A percentile compares a stretch with the other conserved stretches of the same genome.
phyloP scores from a whole-genome alignment of 2,113 vertebrate genomes.

The Solenodon paradoxus region DNA sequence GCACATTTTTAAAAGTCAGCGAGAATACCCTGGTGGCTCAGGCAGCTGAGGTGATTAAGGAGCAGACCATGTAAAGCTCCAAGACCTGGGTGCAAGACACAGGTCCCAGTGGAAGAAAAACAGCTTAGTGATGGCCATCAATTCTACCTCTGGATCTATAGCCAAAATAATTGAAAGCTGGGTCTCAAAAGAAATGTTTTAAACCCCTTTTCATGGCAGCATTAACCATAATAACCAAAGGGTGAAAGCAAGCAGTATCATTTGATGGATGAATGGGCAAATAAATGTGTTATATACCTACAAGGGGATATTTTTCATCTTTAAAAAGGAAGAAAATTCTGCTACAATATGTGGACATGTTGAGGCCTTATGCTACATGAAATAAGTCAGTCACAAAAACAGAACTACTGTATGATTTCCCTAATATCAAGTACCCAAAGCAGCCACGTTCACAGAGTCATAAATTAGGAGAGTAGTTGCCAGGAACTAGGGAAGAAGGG shows the following conservation, averaged over 20 bases:
- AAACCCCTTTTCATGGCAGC: not conserved
- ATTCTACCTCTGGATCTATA: not conserved
- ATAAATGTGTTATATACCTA: not conserved
- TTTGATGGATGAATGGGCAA: not conserved
- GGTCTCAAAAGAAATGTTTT: not conserved
- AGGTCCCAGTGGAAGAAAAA: too few species aligned
- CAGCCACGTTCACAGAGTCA: not conserved
- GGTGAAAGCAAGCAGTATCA: not conserved
- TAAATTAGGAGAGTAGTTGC: not conserved
- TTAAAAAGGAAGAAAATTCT: not conserved
- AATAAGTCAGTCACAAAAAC: not conserved
- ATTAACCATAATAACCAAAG: not conserved
- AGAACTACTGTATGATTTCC: not conserved
- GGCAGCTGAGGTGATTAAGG: too few species aligned
- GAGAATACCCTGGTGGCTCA: too few species aligned
- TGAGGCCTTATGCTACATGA: not conserved
- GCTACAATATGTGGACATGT: not conserved
- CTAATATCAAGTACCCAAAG: not conserved
- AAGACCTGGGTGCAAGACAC: too few species aligned
- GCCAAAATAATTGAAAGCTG: not conserved
- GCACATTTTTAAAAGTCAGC: not conserved
- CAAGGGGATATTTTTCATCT: not conserved
- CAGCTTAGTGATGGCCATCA: not conserved
- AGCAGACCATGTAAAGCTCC: too few species aligned
- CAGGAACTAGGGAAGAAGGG: not conserved